These are phyloP conservation scores for Cololabis saira DNA, from an alignment of 2,113 vertebrate genomes.

Conservation along the genomic window DNA sequence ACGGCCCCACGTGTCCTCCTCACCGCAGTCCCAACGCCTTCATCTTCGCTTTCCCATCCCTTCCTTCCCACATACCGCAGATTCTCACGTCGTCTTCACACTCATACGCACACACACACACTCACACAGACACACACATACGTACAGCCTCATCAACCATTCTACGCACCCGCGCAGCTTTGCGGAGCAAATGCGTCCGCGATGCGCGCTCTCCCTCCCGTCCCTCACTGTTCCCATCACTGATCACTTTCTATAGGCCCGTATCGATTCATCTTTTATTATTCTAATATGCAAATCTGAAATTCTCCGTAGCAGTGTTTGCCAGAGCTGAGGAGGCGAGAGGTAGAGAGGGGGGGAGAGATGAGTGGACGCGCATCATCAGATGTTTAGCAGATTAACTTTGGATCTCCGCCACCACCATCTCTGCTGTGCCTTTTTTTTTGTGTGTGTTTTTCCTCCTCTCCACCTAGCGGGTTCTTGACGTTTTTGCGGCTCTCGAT, in stretches of 20 bases:
- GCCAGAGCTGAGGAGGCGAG: constrained; percentile 40
- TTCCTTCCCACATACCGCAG: constrained; percentile 73
- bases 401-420: constrained; percentile 50
- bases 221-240: constrained; percentile 23
- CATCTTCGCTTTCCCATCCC: constrained; percentile 52
- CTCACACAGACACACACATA: constrained; percentile 27
- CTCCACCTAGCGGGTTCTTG: constrained; percentile 35
- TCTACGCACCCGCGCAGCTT: constrained; percentile 47
- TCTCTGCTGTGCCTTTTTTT: constrained; percentile 19
- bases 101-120: not conserved
- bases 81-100: constrained; percentile 15
- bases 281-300: constrained; percentile 48
- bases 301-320: constrained; percentile 22
- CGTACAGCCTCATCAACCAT: constrained; percentile 43
- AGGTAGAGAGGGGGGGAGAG: constrained; percentile 28
- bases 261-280: constrained; percentile 52
- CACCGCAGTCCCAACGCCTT: constrained; percentile 62
- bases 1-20: constrained; percentile 73
- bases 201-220: constrained; percentile 50
- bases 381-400: constrained; percentile 61
- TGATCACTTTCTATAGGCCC: constrained; percentile 36
- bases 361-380: constrained; percentile 65
- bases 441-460: constrained; percentile 11
- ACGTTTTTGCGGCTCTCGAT: constrained; percentile 65
- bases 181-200: constrained; percentile 50